These are phyloP conservation scores for Chlorops oryzae DNA, from an alignment of 1,140 invertebrate species.

Conservation along the genomic window DNA sequence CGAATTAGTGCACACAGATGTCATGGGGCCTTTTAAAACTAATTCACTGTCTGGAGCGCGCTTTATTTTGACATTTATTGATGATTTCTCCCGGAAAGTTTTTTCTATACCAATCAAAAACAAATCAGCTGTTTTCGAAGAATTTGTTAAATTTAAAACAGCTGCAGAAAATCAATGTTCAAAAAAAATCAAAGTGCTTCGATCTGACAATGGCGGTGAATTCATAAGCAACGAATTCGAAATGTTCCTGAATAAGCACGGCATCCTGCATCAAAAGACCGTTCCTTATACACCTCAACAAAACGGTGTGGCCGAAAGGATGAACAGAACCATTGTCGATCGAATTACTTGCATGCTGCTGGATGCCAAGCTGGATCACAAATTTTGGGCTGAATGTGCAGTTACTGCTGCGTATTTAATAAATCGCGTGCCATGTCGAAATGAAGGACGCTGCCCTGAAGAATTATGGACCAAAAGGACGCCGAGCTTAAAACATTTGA, in stretches of 20 bases:
- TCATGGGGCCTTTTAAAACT: slow-evolving; percentile 47
- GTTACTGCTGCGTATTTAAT: slow-evolving; percentile 23
- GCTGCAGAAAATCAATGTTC: slow-evolving; percentile 35
- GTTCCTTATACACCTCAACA: slow-evolving; percentile 34
- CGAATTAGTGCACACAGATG: slow-evolving; percentile 36
- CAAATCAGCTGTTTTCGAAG: slow-evolving; percentile 42
- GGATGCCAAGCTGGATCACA: slow-evolving; percentile 33
- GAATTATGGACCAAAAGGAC: slow-evolving; percentile 8
- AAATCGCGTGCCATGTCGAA: slow-evolving; percentile 10
- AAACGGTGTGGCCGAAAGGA: slow-evolving; percentile 36
- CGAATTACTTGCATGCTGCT: slow-evolving; percentile 24
- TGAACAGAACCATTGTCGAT: slow-evolving; percentile 27
- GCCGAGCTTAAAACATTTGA: neutral
- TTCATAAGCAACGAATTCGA: slow-evolving; percentile 39
- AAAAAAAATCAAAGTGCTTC: slow-evolving; percentile 13
- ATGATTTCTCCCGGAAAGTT: slow-evolving; percentile 47
- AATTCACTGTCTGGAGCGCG: slow-evolving; percentile 32
- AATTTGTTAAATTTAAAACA: slow-evolving; percentile 37
- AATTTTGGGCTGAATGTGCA: slow-evolving; percentile 50
- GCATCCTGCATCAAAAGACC: slow-evolving; percentile 33
- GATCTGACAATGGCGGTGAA: slow-evolving; percentile 48
- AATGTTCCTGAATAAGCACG: slow-evolving; percentile 25
- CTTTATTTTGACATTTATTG: slow-evolving; percentile 49
- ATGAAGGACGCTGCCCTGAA: slow-evolving; percentile 15
- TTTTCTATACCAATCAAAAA: slow-evolving; percentile 45